Evolutionary conservation across 2,113 vertebrate species (phyloP).

Genomic region (Plecturocebus donacophilus): DNA sequence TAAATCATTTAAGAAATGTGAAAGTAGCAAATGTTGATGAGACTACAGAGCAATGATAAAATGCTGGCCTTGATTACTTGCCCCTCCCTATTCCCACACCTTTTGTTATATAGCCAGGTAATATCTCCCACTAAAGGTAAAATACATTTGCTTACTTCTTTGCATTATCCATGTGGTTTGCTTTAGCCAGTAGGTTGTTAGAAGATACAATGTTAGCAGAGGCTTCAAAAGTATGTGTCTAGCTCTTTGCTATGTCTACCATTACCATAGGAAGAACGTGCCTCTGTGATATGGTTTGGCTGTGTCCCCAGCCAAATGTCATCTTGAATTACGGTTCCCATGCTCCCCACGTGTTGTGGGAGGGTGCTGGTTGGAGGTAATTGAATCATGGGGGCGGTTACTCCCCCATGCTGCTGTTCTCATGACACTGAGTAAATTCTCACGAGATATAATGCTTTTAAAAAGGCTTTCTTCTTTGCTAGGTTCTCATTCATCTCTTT

Average conservation of each 20-base stretch:
- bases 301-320: too few relatives aligned
- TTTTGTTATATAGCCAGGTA: not conserved
- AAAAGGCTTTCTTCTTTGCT: too few relatives aligned
- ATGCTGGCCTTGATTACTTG: not conserved
- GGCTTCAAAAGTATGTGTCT: not conserved
- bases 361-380: too few relatives aligned
- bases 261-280: not conserved
- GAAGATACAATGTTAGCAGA: not conserved
- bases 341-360: too few relatives aligned
- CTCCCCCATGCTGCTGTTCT: too few relatives aligned
- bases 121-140: not conserved
- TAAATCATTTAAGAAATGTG: not conserved
- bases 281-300: too few relatives aligned
- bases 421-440: too few relatives aligned
- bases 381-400: too few relatives aligned
- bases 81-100: fast-evolving
- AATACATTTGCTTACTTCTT: not conserved
- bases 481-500: too few relatives aligned
- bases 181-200: not conserved
- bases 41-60: not conserved
- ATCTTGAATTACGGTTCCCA: too few relatives aligned
- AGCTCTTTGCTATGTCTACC: not conserved
- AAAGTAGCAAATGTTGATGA: not conserved
- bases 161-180: not conserved
- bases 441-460: too few relatives aligned